Evolutionary conservation across 1,140 invertebrate genomes (phyloP).

Genomic region (Orius insidiosus): DNA sequence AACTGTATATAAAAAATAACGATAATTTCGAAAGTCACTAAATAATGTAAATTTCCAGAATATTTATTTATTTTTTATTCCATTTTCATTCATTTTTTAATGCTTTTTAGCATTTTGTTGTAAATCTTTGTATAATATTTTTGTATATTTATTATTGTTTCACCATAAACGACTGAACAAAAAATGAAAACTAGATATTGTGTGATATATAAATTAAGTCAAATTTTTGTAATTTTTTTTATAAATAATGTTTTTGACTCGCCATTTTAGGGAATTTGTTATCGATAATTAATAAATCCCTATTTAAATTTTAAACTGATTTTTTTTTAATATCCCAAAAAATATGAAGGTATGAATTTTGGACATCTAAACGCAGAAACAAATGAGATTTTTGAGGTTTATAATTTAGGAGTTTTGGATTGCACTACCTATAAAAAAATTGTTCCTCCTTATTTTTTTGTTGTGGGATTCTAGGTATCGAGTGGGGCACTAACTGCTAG

Average conservation of each 20-base stretch:
- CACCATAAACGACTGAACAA: conserved; percentile 15
- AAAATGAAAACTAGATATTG: conserved; percentile 8
- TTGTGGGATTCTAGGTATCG: no score
- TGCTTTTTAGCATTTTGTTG: conserved; percentile 2
- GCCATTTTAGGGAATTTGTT: conserved; percentile 10
- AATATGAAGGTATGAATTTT: no score
- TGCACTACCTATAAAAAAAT: not conserved
- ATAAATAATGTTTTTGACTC: conserved; percentile 11
- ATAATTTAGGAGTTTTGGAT: not conserved
- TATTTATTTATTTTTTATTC: conserved; percentile 4
- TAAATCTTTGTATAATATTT: conserved; percentile 11
- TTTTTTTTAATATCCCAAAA: no score
- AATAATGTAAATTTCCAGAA: not conserved
- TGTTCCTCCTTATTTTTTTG: not conserved
- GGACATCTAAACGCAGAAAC: not conserved
- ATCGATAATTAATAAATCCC: conserved; percentile 15
- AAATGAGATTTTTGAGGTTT: not conserved
- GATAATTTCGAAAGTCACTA: not conserved
- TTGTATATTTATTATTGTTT: conserved; percentile 10
- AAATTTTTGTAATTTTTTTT: conserved; percentile 14
- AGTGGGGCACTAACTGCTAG: not conserved
- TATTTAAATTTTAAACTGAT: conserved; percentile 6
- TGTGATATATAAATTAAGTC: conserved; percentile 17
- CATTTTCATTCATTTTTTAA: not conserved
- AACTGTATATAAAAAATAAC: not conserved